Conservation (phyloP, 1,140 invertebrate species). For the Danaus melanippus region DNA sequence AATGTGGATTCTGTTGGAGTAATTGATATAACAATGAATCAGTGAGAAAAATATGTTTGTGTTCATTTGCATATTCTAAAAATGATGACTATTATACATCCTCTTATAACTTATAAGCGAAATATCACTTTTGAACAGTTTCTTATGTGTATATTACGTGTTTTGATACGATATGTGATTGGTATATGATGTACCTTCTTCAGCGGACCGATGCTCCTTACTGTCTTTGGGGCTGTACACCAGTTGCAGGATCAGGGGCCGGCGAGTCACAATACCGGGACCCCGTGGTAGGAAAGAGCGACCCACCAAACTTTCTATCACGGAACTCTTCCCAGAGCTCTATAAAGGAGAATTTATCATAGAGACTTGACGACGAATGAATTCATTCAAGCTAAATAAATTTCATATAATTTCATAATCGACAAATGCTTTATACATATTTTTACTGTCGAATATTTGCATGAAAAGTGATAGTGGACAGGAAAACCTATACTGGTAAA, state of each 20-base stretch:
- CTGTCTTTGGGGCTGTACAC: constrained; percentile 93
- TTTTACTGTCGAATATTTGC: constrained; percentile 1
- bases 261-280: constrained; percentile 96
- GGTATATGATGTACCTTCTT: constrained; percentile 78
- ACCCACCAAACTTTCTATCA: constrained; percentile 98
- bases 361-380: neutral
- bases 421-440: neutral
- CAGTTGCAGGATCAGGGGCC: constrained; percentile 95
- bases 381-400: too few relatives aligned
- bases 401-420: neutral
- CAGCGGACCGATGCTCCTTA: constrained; percentile 84
- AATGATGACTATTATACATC: too few relatives aligned
- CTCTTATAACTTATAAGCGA: too few relatives aligned
- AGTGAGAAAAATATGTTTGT: neutral
- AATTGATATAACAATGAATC: too few relatives aligned
- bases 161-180: too few relatives aligned
- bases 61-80: too few relatives aligned
- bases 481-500: constrained; percentile 27
- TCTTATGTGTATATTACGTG: too few relatives aligned
- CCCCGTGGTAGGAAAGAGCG: constrained; percentile 97
- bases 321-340: constrained; percentile 99
- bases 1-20: too few relatives aligned
- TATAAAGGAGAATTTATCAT: constrained; percentile 57
- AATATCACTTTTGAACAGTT: too few relatives aligned
- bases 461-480: constrained; percentile 30